phyloP scores from a whole-genome alignment of 2,797 vertebrate species.

The Bradypodion pumilum region DNA sequence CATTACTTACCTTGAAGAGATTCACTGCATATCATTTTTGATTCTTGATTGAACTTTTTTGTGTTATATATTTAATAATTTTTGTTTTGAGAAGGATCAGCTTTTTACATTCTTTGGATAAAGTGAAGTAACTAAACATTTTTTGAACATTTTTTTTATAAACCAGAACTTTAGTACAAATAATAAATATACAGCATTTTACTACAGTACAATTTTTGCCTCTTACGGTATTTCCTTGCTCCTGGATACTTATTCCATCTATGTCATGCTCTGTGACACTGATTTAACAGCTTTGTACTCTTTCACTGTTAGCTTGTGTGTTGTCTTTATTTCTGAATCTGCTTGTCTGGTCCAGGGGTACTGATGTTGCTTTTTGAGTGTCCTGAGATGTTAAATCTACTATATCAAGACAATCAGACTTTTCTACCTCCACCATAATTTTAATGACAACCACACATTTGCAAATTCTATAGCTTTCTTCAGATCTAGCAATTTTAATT shows the following conservation, averaged over 20 bases:
- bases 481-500: constrained; percentile 20
- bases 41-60: too few relatives aligned
- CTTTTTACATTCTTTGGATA: too few relatives aligned
- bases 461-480: constrained; percentile 27
- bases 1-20: too few relatives aligned
- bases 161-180: too few relatives aligned
- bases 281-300: background rate
- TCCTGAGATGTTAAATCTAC: background rate
- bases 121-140: too few relatives aligned
- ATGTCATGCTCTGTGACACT: background rate
- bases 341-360: constrained; percentile 7
- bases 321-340: constrained; percentile 28
- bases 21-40: too few relatives aligned
- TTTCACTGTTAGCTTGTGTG: background rate
- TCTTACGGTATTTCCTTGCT: too few relatives aligned
- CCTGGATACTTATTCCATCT: background rate
- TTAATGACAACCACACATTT: constrained; percentile 11
- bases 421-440: background rate
- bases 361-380: background rate
- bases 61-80: too few relatives aligned
- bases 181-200: too few relatives aligned
- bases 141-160: too few relatives aligned
- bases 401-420: constrained; percentile 25
- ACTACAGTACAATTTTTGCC: too few relatives aligned
- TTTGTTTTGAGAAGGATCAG: too few relatives aligned